Conservation (phyloP, 1,140 invertebrate species). For the Cotesia typhae region DNA sequence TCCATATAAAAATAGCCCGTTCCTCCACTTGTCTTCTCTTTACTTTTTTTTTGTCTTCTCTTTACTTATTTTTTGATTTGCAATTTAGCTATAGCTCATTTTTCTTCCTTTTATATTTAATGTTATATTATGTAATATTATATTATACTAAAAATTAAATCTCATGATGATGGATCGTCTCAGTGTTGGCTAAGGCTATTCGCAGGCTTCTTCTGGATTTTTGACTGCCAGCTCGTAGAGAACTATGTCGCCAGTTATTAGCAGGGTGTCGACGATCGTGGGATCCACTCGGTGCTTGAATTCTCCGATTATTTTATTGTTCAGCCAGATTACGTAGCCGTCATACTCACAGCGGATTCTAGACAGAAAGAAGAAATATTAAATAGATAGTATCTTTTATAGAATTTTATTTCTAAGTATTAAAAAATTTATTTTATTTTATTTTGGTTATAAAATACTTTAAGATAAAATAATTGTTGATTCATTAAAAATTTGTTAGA, state of each 20-base stretch:
- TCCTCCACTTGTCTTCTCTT: slow-evolving; percentile 12
- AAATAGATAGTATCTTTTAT: neutral
- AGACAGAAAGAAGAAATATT: slow-evolving; percentile 29
- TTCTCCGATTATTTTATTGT: slow-evolving; percentile 58
- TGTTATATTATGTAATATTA: too few species aligned
- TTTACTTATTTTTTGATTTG: neutral
- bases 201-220: slow-evolving; percentile 21
- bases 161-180: too few species aligned
- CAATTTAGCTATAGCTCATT: too few species aligned
- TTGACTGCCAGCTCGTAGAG: slow-evolving; percentile 51
- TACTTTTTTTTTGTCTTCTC: neutral
- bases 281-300: slow-evolving; percentile 57
- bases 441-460: neutral
- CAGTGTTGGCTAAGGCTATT: neutral
- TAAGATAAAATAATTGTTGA: neutral
- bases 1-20: slow-evolving; percentile 23
- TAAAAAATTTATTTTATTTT: neutral
- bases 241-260: slow-evolving; percentile 58
- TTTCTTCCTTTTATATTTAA: too few species aligned
- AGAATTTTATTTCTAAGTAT: neutral
- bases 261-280: slow-evolving; percentile 52
- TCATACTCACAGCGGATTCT: slow-evolving; percentile 58
- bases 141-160: neutral
- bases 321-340: slow-evolving; percentile 57
- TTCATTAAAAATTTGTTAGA: too few species aligned